Evolutionary conservation across 2,113 vertebrate genomes (phyloP).

Genomic region (Stictonetta naevosa): DNA sequence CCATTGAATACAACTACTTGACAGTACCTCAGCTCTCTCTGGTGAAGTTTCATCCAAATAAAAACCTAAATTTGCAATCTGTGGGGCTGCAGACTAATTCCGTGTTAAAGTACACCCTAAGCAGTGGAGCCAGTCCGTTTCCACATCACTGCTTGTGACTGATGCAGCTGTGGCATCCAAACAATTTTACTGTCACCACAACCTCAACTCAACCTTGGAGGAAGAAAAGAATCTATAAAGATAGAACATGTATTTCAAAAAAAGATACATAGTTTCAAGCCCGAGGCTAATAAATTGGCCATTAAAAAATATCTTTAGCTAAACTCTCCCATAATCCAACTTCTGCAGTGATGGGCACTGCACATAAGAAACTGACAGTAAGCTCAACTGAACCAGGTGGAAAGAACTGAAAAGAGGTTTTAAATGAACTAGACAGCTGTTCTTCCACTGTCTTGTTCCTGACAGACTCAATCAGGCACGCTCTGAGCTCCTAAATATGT

Average conservation of each 20-base stretch:
- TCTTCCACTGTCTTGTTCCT: not conserved
- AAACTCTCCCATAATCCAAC: not conserved
- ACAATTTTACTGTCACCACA: not conserved
- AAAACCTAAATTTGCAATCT: not conserved
- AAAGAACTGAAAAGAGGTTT: not conserved
- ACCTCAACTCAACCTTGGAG: not conserved
- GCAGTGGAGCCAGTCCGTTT: not conserved
- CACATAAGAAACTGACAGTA: not conserved
- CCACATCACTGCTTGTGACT: not conserved
- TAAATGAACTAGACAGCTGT: not conserved
- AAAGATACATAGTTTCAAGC: not conserved
- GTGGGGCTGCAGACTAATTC: not conserved
- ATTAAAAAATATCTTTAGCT: not conserved
- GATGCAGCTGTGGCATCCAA: not conserved
- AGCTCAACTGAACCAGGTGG: not conserved
- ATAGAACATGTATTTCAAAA: not conserved
- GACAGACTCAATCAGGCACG: not conserved
- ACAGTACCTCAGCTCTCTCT: not conserved
- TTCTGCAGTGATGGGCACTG: not conserved
- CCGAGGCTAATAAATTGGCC: not conserved
- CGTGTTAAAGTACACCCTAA: not conserved
- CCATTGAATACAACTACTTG: not conserved
- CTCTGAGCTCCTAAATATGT: not conserved
- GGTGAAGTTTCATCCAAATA: not conserved
- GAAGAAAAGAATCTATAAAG: not conserved